Conservation (phyloP, 2,797 vertebrate genomes). For the Peromyscus aztecus region DNA sequence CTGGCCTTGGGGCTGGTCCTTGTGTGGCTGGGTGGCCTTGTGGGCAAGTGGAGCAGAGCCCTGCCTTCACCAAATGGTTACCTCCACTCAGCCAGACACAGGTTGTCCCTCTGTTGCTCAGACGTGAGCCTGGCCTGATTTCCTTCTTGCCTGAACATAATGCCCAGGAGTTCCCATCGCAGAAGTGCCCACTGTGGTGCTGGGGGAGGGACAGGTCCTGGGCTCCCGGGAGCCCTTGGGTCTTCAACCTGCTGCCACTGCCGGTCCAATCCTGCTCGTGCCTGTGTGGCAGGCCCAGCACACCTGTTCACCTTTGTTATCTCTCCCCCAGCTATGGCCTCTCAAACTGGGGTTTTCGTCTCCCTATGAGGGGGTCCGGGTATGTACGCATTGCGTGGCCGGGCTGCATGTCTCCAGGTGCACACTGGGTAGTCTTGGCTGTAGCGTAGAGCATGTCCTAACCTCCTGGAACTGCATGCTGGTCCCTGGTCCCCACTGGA, state of each 20-base stretch:
- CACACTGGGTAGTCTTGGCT: conserved; percentile 79
- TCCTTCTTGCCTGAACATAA: not conserved
- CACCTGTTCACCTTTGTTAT: conserved; percentile 85
- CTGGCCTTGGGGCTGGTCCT: not conserved
- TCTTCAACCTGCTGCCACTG: not conserved
- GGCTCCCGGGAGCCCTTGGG: not conserved
- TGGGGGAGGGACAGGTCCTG: not conserved
- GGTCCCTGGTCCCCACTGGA: not conserved
- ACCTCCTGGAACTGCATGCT: conserved; percentile 75
- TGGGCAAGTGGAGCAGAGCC: not conserved
- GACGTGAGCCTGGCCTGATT: not conserved
- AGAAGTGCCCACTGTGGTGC: not conserved
- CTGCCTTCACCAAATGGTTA: not conserved
- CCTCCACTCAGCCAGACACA: not conserved
- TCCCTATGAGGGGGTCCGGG: conserved; percentile 97
- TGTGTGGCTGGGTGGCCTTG: too few species aligned
- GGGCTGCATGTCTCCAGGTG: conserved; percentile 70
- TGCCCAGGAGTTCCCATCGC: not conserved
- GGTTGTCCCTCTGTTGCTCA: not conserved
- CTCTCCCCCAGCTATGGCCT: conserved; percentile 93
- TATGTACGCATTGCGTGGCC: conserved; percentile 90
- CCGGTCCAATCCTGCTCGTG: not conserved
- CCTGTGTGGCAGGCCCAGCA: not conserved
- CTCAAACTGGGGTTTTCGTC: conserved; percentile 98
- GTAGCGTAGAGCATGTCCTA: conserved; percentile 53